These are phyloP conservation scores for Agriopis marginaria DNA, from an alignment of 2,888 invertebrate genomes.

Conservation along the genomic window DNA sequence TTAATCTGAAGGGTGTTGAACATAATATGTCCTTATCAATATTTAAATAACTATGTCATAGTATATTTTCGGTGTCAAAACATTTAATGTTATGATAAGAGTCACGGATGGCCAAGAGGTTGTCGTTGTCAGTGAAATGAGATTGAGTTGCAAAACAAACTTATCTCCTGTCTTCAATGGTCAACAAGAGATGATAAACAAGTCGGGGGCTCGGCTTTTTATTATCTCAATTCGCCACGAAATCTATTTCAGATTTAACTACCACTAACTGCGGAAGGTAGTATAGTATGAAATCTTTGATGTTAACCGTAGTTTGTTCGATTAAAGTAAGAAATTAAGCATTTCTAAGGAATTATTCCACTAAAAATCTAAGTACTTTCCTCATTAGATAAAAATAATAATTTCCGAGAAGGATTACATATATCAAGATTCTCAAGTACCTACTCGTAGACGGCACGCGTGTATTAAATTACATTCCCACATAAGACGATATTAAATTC, in stretches of 20 bases:
- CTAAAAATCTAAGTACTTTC: constrained; percentile 27
- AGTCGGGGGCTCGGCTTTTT: constrained; percentile 61
- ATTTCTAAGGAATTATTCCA: neutral
- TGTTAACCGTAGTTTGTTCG: too few species aligned
- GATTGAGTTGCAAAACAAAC: constrained; percentile 49
- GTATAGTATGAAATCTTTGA: too few species aligned
- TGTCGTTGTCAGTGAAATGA: constrained; percentile 29
- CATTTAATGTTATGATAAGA: constrained; percentile 16
- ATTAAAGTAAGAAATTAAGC: too few species aligned
- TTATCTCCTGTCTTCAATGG: constrained; percentile 55
- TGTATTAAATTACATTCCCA: constrained; percentile 7
- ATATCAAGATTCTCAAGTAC: neutral
- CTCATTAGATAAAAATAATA: constrained; percentile 21
- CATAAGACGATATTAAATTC: constrained; percentile 5
- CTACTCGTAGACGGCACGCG: neutral
- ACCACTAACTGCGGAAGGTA: too few species aligned
- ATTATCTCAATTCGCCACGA: constrained; percentile 50
- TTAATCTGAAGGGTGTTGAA: neutral
- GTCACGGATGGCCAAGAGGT: constrained; percentile 12
- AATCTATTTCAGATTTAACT: constrained; percentile 40
- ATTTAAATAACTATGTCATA: constrained; percentile 17
- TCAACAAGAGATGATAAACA: constrained; percentile 62
- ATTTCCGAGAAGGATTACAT: constrained; percentile 9
- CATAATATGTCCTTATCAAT: neutral
- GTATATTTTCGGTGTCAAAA: constrained; percentile 15